Percentiles rank a stretch among this genome's conserved stretches.
phyloP scores from a whole-genome alignment of 1,140 invertebrate genomes.

The Helicorthomorpha holstii region DNA sequence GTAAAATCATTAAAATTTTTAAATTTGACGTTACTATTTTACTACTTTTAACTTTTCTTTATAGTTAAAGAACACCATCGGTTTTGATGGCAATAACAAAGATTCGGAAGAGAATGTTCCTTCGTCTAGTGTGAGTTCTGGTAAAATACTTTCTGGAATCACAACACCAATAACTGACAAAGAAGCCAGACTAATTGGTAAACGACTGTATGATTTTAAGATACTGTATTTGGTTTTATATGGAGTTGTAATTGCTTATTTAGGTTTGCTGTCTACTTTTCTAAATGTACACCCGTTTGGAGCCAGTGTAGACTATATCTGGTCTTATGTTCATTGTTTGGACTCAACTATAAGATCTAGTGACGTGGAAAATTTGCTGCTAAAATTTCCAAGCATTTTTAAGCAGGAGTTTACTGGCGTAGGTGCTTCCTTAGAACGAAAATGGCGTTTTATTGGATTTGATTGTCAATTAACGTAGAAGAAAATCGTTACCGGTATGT shows the following conservation, averaged over 20 bases:
- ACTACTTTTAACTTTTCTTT: no score
- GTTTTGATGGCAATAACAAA: no score
- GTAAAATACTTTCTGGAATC: background rate
- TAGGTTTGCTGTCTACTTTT: constrained; percentile 62
- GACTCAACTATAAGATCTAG: constrained; percentile 42
- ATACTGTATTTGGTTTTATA: no score
- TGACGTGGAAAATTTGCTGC: constrained; percentile 55
- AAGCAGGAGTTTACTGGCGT: constrained; percentile 53
- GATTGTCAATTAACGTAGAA: no score
- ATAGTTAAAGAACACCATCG: no score
- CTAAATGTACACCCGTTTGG: constrained; percentile 75
- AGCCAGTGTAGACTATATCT: constrained; percentile 63
- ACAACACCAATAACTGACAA: constrained; percentile 22
- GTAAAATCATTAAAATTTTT: no score
- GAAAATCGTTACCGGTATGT: no score
- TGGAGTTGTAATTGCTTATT: constrained; percentile 6
- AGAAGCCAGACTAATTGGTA: constrained; percentile 28
- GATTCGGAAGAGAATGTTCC: no score
- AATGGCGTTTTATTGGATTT: constrained; percentile 39
- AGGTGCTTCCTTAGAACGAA: constrained; percentile 53
- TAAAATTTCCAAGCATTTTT: constrained; percentile 55
- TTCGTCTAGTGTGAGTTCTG: no score
- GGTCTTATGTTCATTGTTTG: constrained; percentile 62
- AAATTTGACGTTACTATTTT: no score
- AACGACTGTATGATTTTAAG: no score